phyloP scores from a whole-genome alignment of 2,113 vertebrate species.

The Gambusia affinis region DNA sequence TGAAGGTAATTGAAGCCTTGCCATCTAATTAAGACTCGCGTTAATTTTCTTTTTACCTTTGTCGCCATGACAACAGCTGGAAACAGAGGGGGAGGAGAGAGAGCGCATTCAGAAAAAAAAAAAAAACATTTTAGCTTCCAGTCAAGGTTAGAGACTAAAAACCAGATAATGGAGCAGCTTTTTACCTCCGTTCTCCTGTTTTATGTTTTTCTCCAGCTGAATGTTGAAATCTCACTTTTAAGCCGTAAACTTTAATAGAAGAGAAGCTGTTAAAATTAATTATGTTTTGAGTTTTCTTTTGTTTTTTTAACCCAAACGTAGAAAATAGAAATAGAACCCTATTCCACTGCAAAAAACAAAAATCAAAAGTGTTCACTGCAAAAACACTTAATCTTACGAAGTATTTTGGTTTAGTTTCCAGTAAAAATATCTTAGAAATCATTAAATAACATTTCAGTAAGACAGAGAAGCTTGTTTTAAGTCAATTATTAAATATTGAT shows the following conservation, averaged over 20 bases:
- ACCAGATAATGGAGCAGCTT: neutral
- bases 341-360: no score
- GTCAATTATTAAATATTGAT: no score
- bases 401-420: no score
- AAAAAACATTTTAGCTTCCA: neutral
- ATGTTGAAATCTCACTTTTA: neutral
- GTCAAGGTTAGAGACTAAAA: neutral
- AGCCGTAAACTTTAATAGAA: neutral
- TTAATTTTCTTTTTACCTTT: slow-evolving; percentile 68
- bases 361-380: no score
- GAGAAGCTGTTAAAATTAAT: neutral
- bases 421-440: no score
- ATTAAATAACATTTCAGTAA: no score
- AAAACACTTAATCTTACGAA: no score
- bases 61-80: slow-evolving; percentile 69
- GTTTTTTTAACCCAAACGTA: no score
- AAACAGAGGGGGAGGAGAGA: slow-evolving; percentile 14
- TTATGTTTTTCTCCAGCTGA: neutral
- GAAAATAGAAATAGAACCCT: no score
- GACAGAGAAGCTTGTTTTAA: no score
- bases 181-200: neutral
- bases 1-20: slow-evolving; percentile 57
- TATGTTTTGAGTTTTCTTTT: no score
- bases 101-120: neutral
- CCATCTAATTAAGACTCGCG: slow-evolving; percentile 74